Evolutionary conservation across 2,888 invertebrate species (phyloP), one percentile per base, ranked within the genome.

Genomic region (Idaea aversata): DNA sequence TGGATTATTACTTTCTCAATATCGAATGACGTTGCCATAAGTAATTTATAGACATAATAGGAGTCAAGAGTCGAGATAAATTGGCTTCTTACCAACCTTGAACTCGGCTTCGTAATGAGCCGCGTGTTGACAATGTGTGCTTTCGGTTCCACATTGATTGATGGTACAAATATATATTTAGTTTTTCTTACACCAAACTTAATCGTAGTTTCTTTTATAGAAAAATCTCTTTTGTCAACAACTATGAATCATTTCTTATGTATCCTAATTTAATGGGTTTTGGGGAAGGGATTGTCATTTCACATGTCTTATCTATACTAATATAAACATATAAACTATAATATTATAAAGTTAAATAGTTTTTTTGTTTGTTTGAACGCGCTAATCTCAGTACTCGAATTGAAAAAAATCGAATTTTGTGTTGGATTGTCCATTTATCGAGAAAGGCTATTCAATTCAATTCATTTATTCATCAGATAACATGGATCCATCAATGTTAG

Each of bases 41-140:
- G 83, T 84, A 84, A 87, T 87, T 87, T 87, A 87, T 84, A 78
- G 79, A 73, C 78, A 80, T 85, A 86, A 86, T 86, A 84, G 68
- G 72, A 82, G 79, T 77, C 77, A 76, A 75, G 78, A 74, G 80
- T 70, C 65, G 75, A 83, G 81, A 87, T 82, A 84, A 86, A 88
- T 88, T 82, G 79, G 76, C 77, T 79, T 71, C 74, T 71, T 73
- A 67, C 66, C 70, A 79, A 60, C 88, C 86, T 83, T 88, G 85
- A 87, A 85, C 83, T 80, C 74, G 15, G 59, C 63, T 68, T 59
- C 72, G 65, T 79, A 77, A 81, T 75, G 79, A 77, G 76, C 73
- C 75, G 71, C 76, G 75, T 72, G 77, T 80, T 78, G 76, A 79
- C 76, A 77, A 71, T 79, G 71, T 77, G 47, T 47, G 47, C 47